phyloP scores from a whole-genome alignment of 2,113 vertebrate species.

The Sturnira hondurensis region DNA sequence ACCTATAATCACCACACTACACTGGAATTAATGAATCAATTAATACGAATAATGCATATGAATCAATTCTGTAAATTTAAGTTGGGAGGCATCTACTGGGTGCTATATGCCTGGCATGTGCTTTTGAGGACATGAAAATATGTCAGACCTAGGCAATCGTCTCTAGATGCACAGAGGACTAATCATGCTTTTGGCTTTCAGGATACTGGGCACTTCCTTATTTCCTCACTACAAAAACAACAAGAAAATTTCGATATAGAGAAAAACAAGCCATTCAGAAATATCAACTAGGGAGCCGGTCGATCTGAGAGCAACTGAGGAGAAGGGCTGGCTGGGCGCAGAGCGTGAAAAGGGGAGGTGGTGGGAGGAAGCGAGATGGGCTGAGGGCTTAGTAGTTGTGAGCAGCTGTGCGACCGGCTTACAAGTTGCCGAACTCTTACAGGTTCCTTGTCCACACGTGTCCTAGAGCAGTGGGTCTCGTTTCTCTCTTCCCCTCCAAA shows the following conservation, averaged over 20 bases:
- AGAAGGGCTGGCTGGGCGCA: not conserved
- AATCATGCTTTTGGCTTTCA: no score
- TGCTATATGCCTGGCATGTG: not conserved
- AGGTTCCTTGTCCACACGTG: not conserved
- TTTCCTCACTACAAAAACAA: not conserved
- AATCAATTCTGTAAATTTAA: not conserved
- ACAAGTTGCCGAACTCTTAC: not conserved
- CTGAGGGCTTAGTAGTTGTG: not conserved
- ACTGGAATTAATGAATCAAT: not conserved
- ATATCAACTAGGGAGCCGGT: not conserved
- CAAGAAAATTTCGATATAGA: not conserved
- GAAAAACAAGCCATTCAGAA: not conserved
- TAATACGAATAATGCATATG: not conserved
- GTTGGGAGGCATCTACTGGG: not conserved
- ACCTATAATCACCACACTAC: not conserved
- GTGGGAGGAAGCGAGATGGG: accelerated
- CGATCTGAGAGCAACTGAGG: not conserved
- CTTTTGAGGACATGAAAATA: not conserved
- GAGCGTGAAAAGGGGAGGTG: accelerated
- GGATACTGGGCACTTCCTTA: not conserved
- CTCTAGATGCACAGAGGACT: not conserved
- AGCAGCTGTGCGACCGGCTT: not conserved
- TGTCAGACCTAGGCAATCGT: accelerated
- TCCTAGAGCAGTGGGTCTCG: accelerated
- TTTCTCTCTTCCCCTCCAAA: not conserved